Evolutionary conservation across 2,888 invertebrate species (phyloP), one percentile per base, ranked within the genome.

Genomic region (Rhagophthalmus giganteus): DNA sequence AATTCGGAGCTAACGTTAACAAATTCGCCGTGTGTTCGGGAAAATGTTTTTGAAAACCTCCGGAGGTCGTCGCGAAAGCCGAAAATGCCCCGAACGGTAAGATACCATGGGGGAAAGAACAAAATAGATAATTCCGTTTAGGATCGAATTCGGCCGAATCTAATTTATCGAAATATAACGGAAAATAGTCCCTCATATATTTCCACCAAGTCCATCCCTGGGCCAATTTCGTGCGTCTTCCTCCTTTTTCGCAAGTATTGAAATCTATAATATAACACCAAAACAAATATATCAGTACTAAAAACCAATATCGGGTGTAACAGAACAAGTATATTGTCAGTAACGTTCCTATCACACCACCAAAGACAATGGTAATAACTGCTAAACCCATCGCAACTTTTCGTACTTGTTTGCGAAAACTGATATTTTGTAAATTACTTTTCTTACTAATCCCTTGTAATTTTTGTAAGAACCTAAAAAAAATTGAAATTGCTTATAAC

Each of bases 41-140:
- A 58, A 81, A 83, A 6, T 76, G 55, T 28, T 75, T 66, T 1
- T 67, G 64, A 51, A 76, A 78, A 5, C 71, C 73, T 1, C 80
- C 70, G 1, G 81, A 80, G 35, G 86, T 88, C 0, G 90, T 87
- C 0, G 82, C 86, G 75, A 96, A 94, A 26, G 88, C 85, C 0
- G 82, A 81, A 59, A 90, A 87, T 0, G 86, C 82, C 0, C 95
- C 94, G 11, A 85, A 81, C 32, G 90, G 86, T 11, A 96, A 77
- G 57, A 74, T 64, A 1, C 97, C 97, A 73, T 98, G 97, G 0
- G 97, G 97, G 73, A 91, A 95, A 52, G 85, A 84, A 3, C 93
- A 91, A 53, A 93, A 82, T 13, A 96, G 77, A 69, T 97, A 96
- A 74, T 93, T 93, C 63, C 79, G 83, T 20, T 82, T 76, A 0